These are phyloP conservation scores for Drosophila pullipes DNA, from an alignment of 2,888 invertebrate species.

Conservation along the genomic window DNA sequence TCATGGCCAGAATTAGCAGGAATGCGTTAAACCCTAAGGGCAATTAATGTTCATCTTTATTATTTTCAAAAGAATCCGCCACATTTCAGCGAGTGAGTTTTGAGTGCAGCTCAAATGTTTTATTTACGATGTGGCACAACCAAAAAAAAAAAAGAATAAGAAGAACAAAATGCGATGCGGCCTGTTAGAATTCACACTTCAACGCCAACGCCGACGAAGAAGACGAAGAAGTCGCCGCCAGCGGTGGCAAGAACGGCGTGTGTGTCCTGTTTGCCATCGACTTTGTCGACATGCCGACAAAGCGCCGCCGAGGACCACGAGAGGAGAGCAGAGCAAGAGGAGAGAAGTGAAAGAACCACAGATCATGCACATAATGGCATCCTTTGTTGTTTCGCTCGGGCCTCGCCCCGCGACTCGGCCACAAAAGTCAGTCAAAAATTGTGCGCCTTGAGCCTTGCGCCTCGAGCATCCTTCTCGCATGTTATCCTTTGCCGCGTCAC, in stretches of 20 bases:
- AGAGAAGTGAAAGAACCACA: conserved; percentile 63
- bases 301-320: conserved; percentile 59
- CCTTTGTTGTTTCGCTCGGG: conserved; percentile 56
- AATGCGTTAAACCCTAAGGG: conserved; percentile 64
- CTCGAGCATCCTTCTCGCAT: conserved; percentile 39
- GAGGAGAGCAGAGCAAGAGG: neutral
- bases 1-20: conserved; percentile 69
- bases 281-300: conserved; percentile 70
- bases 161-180: conserved; percentile 51
- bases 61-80: conserved; percentile 67
- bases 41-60: conserved; percentile 57
- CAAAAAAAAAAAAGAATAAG: neutral
- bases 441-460: conserved; percentile 3
- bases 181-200: conserved; percentile 81
- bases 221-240: conserved; percentile 25
- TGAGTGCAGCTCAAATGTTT: conserved; percentile 52
- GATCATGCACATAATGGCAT: conserved; percentile 78
- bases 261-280: conserved; percentile 47
- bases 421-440: conserved; percentile 24
- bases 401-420: conserved; percentile 8
- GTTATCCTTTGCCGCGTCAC: conserved; percentile 67
- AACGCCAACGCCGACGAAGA: conserved; percentile 41
- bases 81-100: conserved; percentile 70
- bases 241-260: conserved; percentile 52
- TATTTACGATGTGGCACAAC: conserved; percentile 64